Percentiles rank a stretch among this genome's conserved stretches.
phyloP scores from a whole-genome alignment of 1,140 invertebrate genomes.

The Drosophila setifemur region DNA sequence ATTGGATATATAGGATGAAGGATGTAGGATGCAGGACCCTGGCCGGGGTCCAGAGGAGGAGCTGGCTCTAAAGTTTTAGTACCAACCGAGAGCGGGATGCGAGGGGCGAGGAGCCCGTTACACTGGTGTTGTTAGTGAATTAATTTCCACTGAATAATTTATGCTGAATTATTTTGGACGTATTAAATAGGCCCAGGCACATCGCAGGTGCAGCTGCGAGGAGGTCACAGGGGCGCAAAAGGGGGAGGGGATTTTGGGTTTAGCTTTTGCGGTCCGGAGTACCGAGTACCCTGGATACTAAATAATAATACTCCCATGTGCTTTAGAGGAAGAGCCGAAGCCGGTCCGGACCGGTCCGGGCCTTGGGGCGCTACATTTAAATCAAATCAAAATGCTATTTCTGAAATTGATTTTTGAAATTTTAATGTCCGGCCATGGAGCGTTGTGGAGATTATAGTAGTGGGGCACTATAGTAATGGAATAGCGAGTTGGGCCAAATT shows the following conservation, averaged over 20 bases:
- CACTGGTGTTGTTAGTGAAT: conserved; percentile 79
- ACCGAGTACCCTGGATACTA: conserved; percentile 3
- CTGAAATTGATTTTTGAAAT: conserved; percentile 78
- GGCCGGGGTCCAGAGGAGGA: background rate
- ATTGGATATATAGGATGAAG: background rate
- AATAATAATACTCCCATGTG: conserved; percentile 14
- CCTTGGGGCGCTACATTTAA: conserved; percentile 68
- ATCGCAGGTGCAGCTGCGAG: background rate
- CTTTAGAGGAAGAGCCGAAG: background rate
- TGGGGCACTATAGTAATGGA: conserved; percentile 7
- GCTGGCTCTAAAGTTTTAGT: conserved; percentile 61
- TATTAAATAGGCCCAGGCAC: conserved; percentile 48
- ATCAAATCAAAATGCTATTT: conserved; percentile 80
- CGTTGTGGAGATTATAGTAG: conserved; percentile 5
- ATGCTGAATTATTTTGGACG: conserved; percentile 76
- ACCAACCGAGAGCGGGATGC: conserved; percentile 23
- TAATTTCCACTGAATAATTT: conserved; percentile 81
- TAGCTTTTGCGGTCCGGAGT: conserved; percentile 37
- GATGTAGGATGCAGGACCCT: background rate
- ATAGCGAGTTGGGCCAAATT: conserved; percentile 25
- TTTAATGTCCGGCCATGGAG: conserved; percentile 51
- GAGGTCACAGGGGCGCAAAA: background rate
- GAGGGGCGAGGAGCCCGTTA: conserved; percentile 24
- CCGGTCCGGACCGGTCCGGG: background rate
- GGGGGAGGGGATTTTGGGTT: background rate